These are phyloP conservation scores for Orcinus orca DNA, from an alignment of 2,113 vertebrate genomes.

Conservation along the genomic window DNA sequence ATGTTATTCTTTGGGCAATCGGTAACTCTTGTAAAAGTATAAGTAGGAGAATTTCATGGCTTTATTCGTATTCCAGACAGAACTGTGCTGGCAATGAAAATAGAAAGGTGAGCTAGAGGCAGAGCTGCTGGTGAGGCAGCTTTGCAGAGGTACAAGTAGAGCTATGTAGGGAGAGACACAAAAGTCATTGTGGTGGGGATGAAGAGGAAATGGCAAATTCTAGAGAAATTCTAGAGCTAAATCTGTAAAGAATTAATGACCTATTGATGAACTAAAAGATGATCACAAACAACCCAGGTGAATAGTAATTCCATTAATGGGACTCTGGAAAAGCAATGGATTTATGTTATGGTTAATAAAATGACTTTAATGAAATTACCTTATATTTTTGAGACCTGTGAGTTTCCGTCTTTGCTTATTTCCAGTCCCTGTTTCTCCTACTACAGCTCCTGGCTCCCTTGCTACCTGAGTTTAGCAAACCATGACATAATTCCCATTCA, in stretches of 20 bases:
- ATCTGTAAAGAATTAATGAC: background rate
- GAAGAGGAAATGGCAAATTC: background rate
- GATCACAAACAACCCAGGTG: background rate
- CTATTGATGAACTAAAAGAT: background rate
- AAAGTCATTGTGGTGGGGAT: no score
- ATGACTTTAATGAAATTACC: background rate
- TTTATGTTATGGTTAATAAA: background rate
- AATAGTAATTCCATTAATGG: background rate
- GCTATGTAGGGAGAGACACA: background rate
- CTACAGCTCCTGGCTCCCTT: background rate
- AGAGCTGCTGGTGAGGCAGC: background rate
- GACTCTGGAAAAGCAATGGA: background rate
- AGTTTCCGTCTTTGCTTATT: background rate
- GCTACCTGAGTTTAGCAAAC: background rate
- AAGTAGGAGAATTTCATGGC: background rate
- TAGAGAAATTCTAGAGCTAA: background rate
- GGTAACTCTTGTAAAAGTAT: background rate
- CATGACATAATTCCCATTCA: background rate
- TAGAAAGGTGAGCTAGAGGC: background rate
- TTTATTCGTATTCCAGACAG: background rate
- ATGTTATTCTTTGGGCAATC: background rate
- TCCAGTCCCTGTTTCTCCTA: background rate
- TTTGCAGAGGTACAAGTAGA: background rate
- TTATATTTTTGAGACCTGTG: background rate
- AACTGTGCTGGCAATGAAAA: background rate